Base-by-base conservation (phyloP, 1,140 invertebrate genomes). In the Lepidostoma basale region DNA sequence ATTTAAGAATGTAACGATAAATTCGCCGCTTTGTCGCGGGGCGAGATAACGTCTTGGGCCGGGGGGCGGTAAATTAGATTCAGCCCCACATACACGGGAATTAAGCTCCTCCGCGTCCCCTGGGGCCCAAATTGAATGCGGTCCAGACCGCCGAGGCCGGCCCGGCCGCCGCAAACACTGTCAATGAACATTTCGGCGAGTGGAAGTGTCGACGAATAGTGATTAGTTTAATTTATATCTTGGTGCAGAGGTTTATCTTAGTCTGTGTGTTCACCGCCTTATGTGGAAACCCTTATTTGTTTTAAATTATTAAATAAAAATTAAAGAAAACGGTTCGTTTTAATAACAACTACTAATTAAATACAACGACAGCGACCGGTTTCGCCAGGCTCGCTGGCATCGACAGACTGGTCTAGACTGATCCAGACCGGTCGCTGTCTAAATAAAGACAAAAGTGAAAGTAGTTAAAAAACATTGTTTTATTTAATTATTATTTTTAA, bases 41-140 rank as follows among this genome's bases (percentile, higher is more conserved):
- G 30, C 47, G 47, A 63, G 69, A 71, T 71, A 71, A 67, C 59
- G 60, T 56, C 33, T 40, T 23, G 23, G 39, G 36, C 40, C n/a
- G 42, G 62, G 26, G 60, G 60, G 64, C 63, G 59, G 65, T 72
- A 68, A 68, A 72, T 72, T 68, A 72, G 62, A 68, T 67, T 72
- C 65, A 72, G 65, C 33, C 58, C 42, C 28, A 58, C 66, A 67
- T 58, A 71, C 69, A 71, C 58, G n/a, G 47, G 59, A 62, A 71
- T 71, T 71, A 71, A 70, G 62, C 62, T 70, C 60, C 30, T 47
- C 26, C 30, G 26, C 30, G 28, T 40, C 28, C 47, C 47, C 42
- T 36, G 26, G 49, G 58, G 39, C 54, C 62, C 40, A 62, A 69
- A 69, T 65, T 65, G 68, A 69, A 69, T 64, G 47, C 36, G 44